Conservation (phyloP, 2,113 vertebrate species). For the Cyprinodon variegatus region DNA sequence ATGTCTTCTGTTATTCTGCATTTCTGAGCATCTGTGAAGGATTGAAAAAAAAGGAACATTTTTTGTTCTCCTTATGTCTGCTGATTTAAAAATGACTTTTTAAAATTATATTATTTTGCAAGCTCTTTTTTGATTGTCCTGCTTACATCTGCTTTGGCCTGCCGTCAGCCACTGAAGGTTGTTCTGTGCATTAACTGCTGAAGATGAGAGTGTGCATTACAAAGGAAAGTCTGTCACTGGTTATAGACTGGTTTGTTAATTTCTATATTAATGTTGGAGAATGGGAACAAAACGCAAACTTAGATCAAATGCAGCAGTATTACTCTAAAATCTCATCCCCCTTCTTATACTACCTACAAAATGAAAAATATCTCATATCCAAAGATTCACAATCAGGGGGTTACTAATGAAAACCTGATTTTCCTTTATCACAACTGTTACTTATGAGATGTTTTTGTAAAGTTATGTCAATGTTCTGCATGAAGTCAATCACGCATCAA, state of each 20-base stretch:
- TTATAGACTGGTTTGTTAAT: conserved; percentile 71
- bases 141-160: too few species aligned
- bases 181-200: neutral
- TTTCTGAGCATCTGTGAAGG: too few species aligned
- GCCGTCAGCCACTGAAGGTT: too few species aligned
- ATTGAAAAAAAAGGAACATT: too few species aligned
- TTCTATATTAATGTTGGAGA: conserved; percentile 60
- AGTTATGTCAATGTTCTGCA: conserved; percentile 25
- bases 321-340: conserved; percentile 42
- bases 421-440: conserved; percentile 41
- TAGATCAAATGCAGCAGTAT: conserved; percentile 38
- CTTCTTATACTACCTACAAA: conserved; percentile 27
- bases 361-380: conserved; percentile 19
- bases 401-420: conserved; percentile 19
- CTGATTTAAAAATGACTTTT: too few species aligned
- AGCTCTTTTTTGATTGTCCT: too few species aligned
- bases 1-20: too few species aligned
- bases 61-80: too few species aligned
- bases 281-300: conserved; percentile 65
- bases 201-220: conserved; percentile 35
- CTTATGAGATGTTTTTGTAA: conserved; percentile 14
- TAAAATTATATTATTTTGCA: too few species aligned
- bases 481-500: conserved; percentile 39
- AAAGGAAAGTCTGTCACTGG: conserved; percentile 45
- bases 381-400: conserved; percentile 11